Conservation (phyloP, 2,888 invertebrate species). For the Beris morrisii region DNA sequence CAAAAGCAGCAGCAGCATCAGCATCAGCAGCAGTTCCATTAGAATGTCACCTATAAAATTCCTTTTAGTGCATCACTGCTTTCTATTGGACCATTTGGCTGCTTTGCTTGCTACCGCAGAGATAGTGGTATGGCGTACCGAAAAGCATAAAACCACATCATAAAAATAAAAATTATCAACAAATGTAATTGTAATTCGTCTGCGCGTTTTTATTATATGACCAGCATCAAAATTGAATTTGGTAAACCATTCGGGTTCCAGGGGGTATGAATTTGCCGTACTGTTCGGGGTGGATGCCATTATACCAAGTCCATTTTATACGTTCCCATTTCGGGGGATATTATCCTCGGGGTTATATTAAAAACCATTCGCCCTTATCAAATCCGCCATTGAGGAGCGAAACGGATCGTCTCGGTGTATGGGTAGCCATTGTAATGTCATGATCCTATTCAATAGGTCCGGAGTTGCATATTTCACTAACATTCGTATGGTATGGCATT, state of each 20-base stretch:
- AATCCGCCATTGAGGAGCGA: slow-evolving; percentile 7
- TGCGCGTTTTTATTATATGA: slow-evolving; percentile 25
- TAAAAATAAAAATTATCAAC: slow-evolving; percentile 33
- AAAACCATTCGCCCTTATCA: slow-evolving; percentile 30
- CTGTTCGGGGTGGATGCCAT: not conserved
- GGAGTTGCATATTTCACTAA: slow-evolving; percentile 13
- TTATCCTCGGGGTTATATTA: slow-evolving; percentile 8
- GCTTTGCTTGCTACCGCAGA: not conserved
- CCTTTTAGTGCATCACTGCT: slow-evolving; percentile 27
- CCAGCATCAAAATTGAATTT: slow-evolving; percentile 28
- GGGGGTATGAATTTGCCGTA: no score
- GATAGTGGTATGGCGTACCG: not conserved
- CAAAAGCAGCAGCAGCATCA: no score
- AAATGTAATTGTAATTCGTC: slow-evolving; percentile 32
- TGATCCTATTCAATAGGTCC: not conserved
- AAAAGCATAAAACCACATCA: slow-evolving; percentile 25
- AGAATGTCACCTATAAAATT: slow-evolving; percentile 32
- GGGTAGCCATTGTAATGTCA: not conserved
- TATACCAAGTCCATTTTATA: slow-evolving; percentile 18
- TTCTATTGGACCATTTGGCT: slow-evolving; percentile 2
- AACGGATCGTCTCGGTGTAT: slow-evolving; percentile 6
- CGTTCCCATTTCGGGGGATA: slow-evolving; percentile 21
- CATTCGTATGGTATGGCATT: not conserved
- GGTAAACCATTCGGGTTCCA: slow-evolving; percentile 14
- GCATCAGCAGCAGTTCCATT: slow-evolving; percentile 16